phyloP scores from a whole-genome alignment of 2,113 vertebrate genomes.

The Tringa solitaria region DNA sequence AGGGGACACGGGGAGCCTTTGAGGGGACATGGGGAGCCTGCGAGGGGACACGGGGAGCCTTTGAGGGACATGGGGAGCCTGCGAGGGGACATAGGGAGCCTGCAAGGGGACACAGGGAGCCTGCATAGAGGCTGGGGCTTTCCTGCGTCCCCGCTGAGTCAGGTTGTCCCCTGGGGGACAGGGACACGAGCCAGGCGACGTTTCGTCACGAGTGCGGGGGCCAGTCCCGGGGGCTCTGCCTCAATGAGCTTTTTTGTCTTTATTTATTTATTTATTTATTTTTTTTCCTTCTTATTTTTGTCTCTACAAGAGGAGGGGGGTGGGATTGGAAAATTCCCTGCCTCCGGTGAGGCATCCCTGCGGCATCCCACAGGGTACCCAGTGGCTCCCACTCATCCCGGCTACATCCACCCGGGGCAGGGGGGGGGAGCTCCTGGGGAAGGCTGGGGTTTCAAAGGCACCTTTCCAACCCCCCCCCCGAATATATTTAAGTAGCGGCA shows the following conservation, averaged over 20 bases:
- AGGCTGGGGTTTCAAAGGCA: not conserved
- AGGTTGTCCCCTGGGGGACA: not conserved
- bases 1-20: no score
- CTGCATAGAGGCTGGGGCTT: not conserved
- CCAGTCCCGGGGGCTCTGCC: not conserved
- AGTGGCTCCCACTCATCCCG: not conserved
- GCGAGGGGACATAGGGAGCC: not conserved
- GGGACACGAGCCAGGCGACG: not conserved
- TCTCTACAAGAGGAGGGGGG: no score
- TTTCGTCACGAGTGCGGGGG: not conserved
- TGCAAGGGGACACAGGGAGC: fast-evolving
- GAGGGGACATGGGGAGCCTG: no score
- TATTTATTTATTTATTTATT: no score
- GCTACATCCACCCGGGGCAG: not conserved
- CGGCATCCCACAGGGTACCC: not conserved
- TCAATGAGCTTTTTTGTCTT: not conserved
- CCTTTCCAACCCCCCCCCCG: fast-evolving
- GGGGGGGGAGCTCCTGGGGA: not conserved
- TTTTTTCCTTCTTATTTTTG: not conserved
- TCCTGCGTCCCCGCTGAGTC: not conserved
- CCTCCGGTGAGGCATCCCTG: not conserved
- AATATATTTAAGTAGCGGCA: not conserved
- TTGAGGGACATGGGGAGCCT: no score
- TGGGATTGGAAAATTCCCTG: slow-evolving; percentile 6
- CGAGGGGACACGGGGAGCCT: no score